A percentile compares a stretch with the other conserved stretches of the same genome.
These are phyloP conservation scores for Apostichopus leukothele DNA, from an alignment of 53 echinoderm and acorn worm genomes.

Conservation along the genomic window DNA sequence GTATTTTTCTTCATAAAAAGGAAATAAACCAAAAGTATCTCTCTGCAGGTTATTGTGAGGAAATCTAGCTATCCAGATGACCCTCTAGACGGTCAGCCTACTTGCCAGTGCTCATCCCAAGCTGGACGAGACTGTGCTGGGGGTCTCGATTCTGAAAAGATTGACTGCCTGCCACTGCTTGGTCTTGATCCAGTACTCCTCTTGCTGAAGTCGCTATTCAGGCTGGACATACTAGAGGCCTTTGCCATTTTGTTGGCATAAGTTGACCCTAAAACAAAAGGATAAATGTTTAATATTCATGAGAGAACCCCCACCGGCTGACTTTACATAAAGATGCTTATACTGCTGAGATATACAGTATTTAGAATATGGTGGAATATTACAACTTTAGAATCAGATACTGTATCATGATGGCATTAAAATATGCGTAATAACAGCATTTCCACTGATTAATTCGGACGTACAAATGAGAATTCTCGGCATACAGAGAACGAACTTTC, in stretches of 20 bases:
- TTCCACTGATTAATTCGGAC: no score
- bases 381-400: no score
- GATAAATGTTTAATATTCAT: not conserved
- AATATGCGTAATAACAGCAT: no score
- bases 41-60: no score
- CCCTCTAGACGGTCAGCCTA: not conserved
- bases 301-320: not conserved
- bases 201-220: constrained; percentile 66
- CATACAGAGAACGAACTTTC: no score
- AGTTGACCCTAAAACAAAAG: constrained; percentile 51
- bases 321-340: not conserved
- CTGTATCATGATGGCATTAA: no score
- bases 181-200: constrained; percentile 66
- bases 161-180: constrained; percentile 67
- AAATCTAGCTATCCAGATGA: no score
- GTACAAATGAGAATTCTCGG: no score
- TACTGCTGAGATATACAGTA: no score
- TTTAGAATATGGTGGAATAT: no score
- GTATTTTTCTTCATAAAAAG: no score
- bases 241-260: constrained; percentile 66
- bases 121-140: constrained; percentile 53
- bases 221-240: constrained; percentile 82
- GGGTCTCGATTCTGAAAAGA: constrained; percentile 48
- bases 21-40: no score
- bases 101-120: constrained; percentile 85